Evolutionary conservation across 2,888 invertebrate species (phyloP), one percentile per base, ranked within the genome.

Genomic region (Leptogaster cylindrica): DNA sequence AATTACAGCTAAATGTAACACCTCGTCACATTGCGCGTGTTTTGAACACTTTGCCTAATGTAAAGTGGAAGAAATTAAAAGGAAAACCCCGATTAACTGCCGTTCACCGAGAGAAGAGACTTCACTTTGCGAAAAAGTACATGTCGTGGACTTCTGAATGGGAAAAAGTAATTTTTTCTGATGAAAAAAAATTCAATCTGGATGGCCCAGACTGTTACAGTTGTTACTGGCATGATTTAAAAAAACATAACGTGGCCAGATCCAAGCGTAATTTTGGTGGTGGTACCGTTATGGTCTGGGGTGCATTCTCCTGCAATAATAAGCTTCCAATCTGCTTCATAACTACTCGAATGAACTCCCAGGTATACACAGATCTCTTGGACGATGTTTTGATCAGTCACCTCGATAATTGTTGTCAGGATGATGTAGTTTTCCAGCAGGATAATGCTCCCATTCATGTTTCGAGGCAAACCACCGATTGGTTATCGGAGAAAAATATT

Each of bases 1-100:
- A 48, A 48, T n/a, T 48, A 46, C 1, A 46, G 14, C 14, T 46
- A 18, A 16, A 33, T 33, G 33, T 52, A 33, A 52, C 33, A 55
- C 39, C 55, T 55, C 10, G 55, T 39, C 39, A 55, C 23, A 55
- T 55, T 55, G 18, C 55, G 39, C 36, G 39, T 55, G 55, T 23
- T 36, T 33, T 55, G 39, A 33, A 39, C 20, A 36, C 36, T 55
- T 55, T 8, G 39, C 20, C 36, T 12, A 55, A 55, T 39, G 20
- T 36, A 55, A 36, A 33, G 39, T 33, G 55, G 18, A 55, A 4
- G 31, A 52, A 52, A 52, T 20, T 27, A 6, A 52, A 52, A 52
- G 12, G 20, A 39, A 55, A 55, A 7, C 55, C 55, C 8, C 20
- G 18, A 31, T 51, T 51, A 51, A 28, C 31, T 51, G 33, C 14